These are phyloP conservation scores for Megaceryle alcyon DNA, from an alignment of 2,797 vertebrate species.

Conservation along the genomic window DNA sequence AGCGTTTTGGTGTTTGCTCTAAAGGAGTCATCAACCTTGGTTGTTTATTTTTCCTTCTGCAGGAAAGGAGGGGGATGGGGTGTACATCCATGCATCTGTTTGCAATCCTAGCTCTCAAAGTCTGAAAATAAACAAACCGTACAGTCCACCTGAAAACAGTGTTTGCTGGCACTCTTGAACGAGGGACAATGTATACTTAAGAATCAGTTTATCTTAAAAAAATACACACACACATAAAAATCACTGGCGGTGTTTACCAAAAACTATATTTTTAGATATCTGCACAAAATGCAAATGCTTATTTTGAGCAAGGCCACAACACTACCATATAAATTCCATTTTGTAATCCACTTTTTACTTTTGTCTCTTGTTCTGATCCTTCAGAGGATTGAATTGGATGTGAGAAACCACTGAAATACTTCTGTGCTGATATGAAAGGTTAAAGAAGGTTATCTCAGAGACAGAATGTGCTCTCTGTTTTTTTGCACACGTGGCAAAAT, in stretches of 20 bases:
- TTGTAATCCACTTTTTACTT: neutral
- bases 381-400: neutral
- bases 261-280: slow-evolving; percentile 34
- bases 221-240: neutral
- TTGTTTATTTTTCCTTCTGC: slow-evolving; percentile 71
- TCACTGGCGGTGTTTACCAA: neutral
- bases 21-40: slow-evolving; percentile 52
- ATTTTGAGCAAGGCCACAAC: slow-evolving; percentile 12
- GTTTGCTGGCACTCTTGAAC: neutral
- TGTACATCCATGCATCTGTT: slow-evolving; percentile 61
- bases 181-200: neutral
- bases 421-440: neutral
- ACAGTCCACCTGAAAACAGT: neutral
- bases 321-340: slow-evolving; percentile 14
- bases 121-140: slow-evolving; percentile 63
- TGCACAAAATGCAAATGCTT: slow-evolving; percentile 28
- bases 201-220: slow-evolving; percentile 29
- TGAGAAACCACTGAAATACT: neutral
- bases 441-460: slow-evolving; percentile 18
- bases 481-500: neutral
- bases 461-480: neutral
- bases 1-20: slow-evolving; percentile 39
- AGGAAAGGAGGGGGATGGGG: neutral
- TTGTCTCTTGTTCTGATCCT: slow-evolving; percentile 8
- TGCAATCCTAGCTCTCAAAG: slow-evolving; percentile 62